Percentiles rank a stretch among this genome's conserved stretches.
Conservation (phyloP, 2,113 vertebrate genomes). For the Antechinus stuartii region DNA sequence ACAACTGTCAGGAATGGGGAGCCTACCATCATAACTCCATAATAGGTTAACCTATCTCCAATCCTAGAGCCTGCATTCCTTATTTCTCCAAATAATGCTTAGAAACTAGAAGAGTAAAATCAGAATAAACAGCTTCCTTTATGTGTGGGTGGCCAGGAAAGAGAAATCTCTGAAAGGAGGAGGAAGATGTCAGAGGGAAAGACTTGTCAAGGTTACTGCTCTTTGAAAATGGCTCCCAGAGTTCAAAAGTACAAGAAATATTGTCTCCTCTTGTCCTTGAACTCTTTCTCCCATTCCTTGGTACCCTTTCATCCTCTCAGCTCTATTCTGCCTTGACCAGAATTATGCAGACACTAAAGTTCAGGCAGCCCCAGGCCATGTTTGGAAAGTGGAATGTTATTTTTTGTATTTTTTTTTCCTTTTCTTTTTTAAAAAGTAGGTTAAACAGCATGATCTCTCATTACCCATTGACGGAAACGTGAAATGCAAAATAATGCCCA, state of each 20-base stretch:
- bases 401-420: slow-evolving; percentile 16
- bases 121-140: background rate
- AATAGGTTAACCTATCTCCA: background rate
- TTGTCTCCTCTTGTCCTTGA: background rate
- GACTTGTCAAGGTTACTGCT: background rate
- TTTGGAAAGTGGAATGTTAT: slow-evolving; percentile 16
- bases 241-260: background rate
- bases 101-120: background rate
- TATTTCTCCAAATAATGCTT: background rate
- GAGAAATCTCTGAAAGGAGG: background rate
- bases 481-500: slow-evolving; percentile 40
- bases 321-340: background rate
- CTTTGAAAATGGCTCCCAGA: background rate
- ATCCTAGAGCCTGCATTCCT: background rate
- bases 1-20: background rate
- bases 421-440: slow-evolving; percentile 9
- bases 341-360: fast-evolving
- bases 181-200: background rate
- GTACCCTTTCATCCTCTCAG: background rate
- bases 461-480: slow-evolving; percentile 41
- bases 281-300: background rate
- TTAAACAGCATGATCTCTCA: slow-evolving; percentile 13
- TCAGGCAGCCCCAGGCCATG: fast-evolving
- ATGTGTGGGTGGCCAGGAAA: background rate
- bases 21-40: background rate